Percentiles rank a stretch among this genome's conserved stretches.
Evolutionary conservation across 2,888 invertebrate genomes (phyloP).

Genomic region (Orthonevra nobilis): DNA sequence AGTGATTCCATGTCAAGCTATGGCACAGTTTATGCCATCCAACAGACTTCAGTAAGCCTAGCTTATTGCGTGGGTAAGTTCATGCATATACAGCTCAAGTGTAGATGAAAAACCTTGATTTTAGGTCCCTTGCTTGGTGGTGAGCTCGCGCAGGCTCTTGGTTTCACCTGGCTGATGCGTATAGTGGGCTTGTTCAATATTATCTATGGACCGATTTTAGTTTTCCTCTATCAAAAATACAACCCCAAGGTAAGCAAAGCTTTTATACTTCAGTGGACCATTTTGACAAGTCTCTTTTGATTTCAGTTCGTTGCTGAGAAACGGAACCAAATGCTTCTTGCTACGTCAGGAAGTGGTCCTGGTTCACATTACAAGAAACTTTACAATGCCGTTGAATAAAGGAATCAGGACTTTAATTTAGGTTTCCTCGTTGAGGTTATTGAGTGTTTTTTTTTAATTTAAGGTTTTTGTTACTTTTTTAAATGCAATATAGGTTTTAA

Average conservation of each 20-base stretch:
- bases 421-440: no score
- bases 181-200: constrained; percentile 86
- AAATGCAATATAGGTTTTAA: no score
- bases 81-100: neutral
- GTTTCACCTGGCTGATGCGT: constrained; percentile 88
- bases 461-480: neutral
- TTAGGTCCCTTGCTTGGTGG: constrained; percentile 89
- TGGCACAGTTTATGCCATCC: constrained; percentile 90
- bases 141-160: constrained; percentile 85
- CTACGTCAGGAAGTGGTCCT: constrained; percentile 73
- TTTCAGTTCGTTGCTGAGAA: constrained; percentile 74
- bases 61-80: constrained; percentile 87
- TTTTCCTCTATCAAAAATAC: constrained; percentile 77
- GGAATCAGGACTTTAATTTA: neutral
- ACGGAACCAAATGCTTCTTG: constrained; percentile 77
- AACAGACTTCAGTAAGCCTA: constrained; percentile 89
- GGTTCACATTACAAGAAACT: constrained; percentile 78
- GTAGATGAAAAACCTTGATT: no score
- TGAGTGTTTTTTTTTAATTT: neutral
- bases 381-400: constrained; percentile 77
- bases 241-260: constrained; percentile 76
- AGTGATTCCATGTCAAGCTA: constrained; percentile 82
- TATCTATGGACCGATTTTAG: constrained; percentile 85
- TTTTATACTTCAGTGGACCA: neutral
- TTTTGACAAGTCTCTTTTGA: neutral